Evolutionary conservation across 1,140 invertebrate species (phyloP).

Genomic region (Drosophila auraria): DNA sequence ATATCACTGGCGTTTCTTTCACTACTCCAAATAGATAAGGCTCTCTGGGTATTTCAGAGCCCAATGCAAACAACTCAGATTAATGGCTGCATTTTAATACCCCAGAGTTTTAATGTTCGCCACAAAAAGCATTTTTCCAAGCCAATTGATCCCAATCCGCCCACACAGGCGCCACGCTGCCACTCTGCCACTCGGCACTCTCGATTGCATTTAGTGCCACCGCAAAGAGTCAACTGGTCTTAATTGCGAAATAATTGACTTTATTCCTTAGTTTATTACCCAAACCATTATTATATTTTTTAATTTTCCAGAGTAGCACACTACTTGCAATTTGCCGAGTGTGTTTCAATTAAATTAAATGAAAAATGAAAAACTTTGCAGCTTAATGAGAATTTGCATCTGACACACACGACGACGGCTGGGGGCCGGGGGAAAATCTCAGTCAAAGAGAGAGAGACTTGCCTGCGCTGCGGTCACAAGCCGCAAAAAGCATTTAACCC

Average conservation of each 20-base stretch:
- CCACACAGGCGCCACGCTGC: slow-evolving; percentile 15
- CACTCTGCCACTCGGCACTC: slow-evolving; percentile 9
- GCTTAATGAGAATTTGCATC: slow-evolving; percentile 72
- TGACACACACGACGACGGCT: slow-evolving; percentile 34
- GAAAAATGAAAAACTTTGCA: slow-evolving; percentile 67
- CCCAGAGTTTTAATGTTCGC: slow-evolving; percentile 2
- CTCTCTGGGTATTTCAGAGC: slow-evolving; percentile 10
- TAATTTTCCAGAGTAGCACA: slow-evolving; percentile 34
- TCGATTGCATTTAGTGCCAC: slow-evolving; percentile 37
- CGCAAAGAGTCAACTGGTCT: slow-evolving; percentile 49
- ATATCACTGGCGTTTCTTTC: slow-evolving; percentile 25
- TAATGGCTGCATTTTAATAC: slow-evolving; percentile 17
- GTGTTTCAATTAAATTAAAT: slow-evolving; percentile 73
- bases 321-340: slow-evolving; percentile 42
- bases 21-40: slow-evolving; percentile 42
- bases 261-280: slow-evolving; percentile 53
- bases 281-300: slow-evolving; percentile 22
- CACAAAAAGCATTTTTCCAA: slow-evolving; percentile 15
- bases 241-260: slow-evolving; percentile 74
- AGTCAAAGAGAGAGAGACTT: slow-evolving; percentile 19
- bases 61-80: slow-evolving; percentile 13
- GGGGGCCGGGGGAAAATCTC: slow-evolving; percentile 5
- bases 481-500: slow-evolving; percentile 81
- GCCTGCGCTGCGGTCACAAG: slow-evolving; percentile 49
- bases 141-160: slow-evolving; percentile 34